Conservation (phyloP, 1,140 invertebrate species). For the Oryctes rhinoceros region DNA sequence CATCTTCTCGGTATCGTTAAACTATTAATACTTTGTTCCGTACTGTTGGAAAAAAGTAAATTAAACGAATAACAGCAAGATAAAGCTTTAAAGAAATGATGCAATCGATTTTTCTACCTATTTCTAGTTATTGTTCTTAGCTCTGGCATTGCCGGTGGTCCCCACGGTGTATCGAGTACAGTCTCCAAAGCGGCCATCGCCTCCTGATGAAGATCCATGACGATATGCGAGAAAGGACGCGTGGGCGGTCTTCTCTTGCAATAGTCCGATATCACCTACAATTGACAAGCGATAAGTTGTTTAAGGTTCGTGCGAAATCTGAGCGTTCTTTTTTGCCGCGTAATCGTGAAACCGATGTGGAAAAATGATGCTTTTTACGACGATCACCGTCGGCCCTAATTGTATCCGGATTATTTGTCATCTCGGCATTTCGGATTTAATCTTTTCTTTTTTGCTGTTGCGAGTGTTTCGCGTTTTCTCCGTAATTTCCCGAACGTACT, state of each 20-base stretch:
- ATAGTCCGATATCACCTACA: slow-evolving; percentile 69
- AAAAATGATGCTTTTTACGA: too few relatives aligned
- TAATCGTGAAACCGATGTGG: too few relatives aligned
- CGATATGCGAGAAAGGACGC: slow-evolving; percentile 68
- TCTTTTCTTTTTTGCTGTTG: too few relatives aligned
- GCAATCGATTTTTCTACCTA: slow-evolving; percentile 46
- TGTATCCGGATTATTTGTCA: too few relatives aligned
- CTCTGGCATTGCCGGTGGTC: slow-evolving; percentile 59
- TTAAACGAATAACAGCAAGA: too few relatives aligned
- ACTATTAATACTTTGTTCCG: not conserved
- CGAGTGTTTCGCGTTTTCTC: too few relatives aligned
- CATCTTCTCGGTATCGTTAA: slow-evolving; percentile 52
- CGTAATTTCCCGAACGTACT: too few relatives aligned
- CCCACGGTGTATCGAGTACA: slow-evolving; percentile 55
- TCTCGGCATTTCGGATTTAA: too few relatives aligned
- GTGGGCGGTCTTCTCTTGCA: slow-evolving; percentile 65
- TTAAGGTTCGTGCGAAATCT: not conserved
- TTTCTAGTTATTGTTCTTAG: slow-evolving; percentile 53
- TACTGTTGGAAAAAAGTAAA: not conserved
- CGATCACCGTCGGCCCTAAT: too few relatives aligned
- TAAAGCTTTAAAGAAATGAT: not conserved
- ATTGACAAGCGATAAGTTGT: not conserved
- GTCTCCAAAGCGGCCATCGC: slow-evolving; percentile 59
- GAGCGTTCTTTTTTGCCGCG: too few relatives aligned
- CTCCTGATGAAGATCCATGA: slow-evolving; percentile 70